Evolutionary conservation across 2,888 invertebrate species (phyloP).

Genomic region (Arctia plantaginis): DNA sequence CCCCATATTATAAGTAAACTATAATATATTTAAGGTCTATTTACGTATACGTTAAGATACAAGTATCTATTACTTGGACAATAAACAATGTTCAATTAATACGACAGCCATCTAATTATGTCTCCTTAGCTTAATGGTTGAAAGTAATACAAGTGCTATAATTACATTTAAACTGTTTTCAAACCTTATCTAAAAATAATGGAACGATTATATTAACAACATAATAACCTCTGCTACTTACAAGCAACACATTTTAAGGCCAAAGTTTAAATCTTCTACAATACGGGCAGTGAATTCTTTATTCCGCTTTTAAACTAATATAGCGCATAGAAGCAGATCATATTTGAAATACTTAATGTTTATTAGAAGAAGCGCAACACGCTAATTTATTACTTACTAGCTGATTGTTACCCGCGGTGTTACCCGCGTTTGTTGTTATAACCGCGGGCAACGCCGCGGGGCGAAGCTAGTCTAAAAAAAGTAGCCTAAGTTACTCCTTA

Average conservation of each 20-base stretch:
- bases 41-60: not conserved
- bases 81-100: not conserved
- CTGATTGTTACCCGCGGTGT: too few species aligned
- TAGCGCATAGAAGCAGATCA: not conserved
- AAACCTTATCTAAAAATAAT: not conserved
- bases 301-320: not conserved
- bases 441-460: too few species aligned
- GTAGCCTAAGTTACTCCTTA: too few species aligned
- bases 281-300: too few species aligned
- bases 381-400: too few species aligned
- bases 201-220: not conserved
- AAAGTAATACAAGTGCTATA: not conserved
- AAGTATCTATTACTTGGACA: not conserved
- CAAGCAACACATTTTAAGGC: not conserved
- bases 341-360: too few species aligned
- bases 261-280: too few species aligned
- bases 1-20: not conserved
- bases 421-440: too few species aligned
- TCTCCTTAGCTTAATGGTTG: not conserved
- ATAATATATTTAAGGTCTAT: not conserved
- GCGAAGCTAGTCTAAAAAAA: too few species aligned
- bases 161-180: conserved; percentile 7
- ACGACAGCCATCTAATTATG: not conserved
- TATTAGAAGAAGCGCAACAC: too few species aligned
- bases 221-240: not conserved